phyloP scores from a whole-genome alignment of 2,797 vertebrate genomes.

The Argentina silus region DNA sequence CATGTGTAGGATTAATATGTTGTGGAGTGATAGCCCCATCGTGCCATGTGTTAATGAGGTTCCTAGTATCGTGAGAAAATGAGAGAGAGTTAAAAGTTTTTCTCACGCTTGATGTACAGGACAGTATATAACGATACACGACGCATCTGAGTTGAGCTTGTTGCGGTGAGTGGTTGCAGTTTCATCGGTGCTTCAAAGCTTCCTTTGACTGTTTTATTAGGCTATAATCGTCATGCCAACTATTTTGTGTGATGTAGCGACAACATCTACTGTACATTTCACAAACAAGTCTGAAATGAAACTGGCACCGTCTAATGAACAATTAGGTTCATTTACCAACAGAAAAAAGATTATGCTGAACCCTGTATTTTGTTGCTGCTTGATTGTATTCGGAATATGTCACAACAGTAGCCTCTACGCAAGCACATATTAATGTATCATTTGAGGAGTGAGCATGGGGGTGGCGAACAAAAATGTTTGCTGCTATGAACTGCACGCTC shows the following conservation, averaged over 20 bases:
- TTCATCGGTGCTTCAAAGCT: neutral
- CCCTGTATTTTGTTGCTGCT: conserved; percentile 8
- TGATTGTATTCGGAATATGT: conserved; percentile 8
- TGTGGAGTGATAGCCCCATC: too few species aligned
- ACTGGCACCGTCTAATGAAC: neutral
- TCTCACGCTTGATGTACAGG: too few species aligned
- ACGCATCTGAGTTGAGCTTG: neutral
- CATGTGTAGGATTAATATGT: too few species aligned
- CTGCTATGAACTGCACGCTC: conserved; percentile 17
- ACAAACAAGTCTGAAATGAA: neutral
- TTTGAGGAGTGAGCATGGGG: neutral
- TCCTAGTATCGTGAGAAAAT: too few species aligned
- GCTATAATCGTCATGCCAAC: neutral
- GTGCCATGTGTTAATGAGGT: too few species aligned
- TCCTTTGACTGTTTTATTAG: neutral
- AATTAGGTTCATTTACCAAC: neutral
- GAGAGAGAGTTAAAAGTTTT: too few species aligned
- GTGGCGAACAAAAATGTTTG: conserved; percentile 25
- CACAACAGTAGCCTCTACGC: conserved; percentile 30
- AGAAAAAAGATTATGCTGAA: neutral
- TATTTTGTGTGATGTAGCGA: neutral
- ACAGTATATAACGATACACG: too few species aligned
- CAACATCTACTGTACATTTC: neutral
- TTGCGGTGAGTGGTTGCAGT: neutral
- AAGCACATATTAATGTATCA: conserved; percentile 17